A percentile compares a stretch with the other conserved stretches of the same genome.
Evolutionary conservation across 2,888 invertebrate genomes (phyloP).

Genomic region (Drosophila lacicola): DNA sequence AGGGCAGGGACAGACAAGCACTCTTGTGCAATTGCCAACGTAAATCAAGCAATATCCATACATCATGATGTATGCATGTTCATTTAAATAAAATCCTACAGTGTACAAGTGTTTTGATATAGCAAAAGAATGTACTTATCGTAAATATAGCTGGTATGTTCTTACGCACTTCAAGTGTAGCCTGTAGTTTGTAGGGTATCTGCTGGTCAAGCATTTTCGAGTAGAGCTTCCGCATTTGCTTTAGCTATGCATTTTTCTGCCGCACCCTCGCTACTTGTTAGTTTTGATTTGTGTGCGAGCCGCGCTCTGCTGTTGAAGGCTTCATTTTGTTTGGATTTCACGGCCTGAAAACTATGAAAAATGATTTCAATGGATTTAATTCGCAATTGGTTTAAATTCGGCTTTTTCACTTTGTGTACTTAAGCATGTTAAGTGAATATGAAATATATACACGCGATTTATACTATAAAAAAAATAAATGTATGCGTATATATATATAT

Average conservation of each 20-base stretch:
- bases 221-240: not conserved
- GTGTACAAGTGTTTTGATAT: too few relatives aligned
- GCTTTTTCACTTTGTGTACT: constrained; percentile 49
- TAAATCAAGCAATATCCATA: too few relatives aligned
- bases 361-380: constrained; percentile 53
- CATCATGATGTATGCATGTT: too few relatives aligned
- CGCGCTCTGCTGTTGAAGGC: constrained; percentile 51
- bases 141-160: too few relatives aligned
- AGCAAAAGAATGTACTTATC: too few relatives aligned
- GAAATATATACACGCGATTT: constrained; percentile 17
- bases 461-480: not conserved
- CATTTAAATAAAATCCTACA: too few relatives aligned
- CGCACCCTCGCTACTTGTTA: not conserved
- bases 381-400: constrained; percentile 47
- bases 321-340: constrained; percentile 69
- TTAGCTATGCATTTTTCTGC: not conserved
- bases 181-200: not conserved
- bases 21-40: too few relatives aligned
- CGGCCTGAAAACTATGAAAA: constrained; percentile 62
- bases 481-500: not conserved
- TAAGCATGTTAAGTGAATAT: constrained; percentile 52
- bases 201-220: not conserved
- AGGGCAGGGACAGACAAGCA: too few relatives aligned
- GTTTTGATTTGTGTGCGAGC: constrained; percentile 44
- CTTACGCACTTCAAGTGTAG: too few relatives aligned